Conservation (phyloP, 92 coral and sea anemone species). For the Hydrozoanthus gracilis region DNA sequence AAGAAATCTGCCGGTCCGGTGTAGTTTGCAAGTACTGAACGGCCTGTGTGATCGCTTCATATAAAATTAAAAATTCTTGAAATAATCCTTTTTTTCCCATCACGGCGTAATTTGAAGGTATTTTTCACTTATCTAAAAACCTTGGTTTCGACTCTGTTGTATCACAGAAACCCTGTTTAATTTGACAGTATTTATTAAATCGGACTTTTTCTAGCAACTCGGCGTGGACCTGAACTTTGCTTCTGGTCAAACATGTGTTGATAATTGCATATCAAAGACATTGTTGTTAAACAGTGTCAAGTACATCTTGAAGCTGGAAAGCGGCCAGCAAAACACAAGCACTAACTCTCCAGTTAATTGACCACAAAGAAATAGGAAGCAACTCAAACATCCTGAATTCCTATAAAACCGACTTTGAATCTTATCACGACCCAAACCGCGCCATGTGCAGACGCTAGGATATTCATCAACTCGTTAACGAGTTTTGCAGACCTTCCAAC, state of each 20-base stretch:
- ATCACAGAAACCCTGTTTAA: slow-evolving; percentile 14
- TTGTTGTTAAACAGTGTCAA: not conserved
- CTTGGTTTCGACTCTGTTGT: slow-evolving; percentile 5
- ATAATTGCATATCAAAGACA: not conserved
- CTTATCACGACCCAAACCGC: slow-evolving; percentile 29
- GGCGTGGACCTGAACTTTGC: not conserved
- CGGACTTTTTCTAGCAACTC: slow-evolving; percentile 2
- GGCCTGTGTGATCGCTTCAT: not conserved
- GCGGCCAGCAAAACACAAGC: slow-evolving; percentile 16
- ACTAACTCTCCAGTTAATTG: slow-evolving; percentile 23
- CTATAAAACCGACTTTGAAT: slow-evolving; percentile 35
- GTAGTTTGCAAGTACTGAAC: not conserved
- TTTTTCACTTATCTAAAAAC: slow-evolving; percentile 13
- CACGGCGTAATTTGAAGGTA: slow-evolving; percentile 2
- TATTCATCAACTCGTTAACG: slow-evolving; percentile 37
- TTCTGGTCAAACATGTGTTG: slow-evolving; percentile 20
- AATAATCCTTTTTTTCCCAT: not conserved
- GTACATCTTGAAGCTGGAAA: not conserved
- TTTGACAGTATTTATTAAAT: slow-evolving; percentile 6
- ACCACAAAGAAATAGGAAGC: slow-evolving; percentile 23
- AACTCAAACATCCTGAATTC: slow-evolving; percentile 47
- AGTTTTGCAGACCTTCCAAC: slow-evolving; percentile 29
- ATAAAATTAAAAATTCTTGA: slow-evolving; percentile 14
- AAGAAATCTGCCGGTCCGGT: slow-evolving; percentile 6
- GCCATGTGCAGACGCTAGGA: slow-evolving; percentile 21